Percentiles rank a stretch among this genome's conserved stretches.
These are phyloP conservation scores for Pleuronectes platessa DNA, from an alignment of 2,113 vertebrate species.

Conservation along the genomic window DNA sequence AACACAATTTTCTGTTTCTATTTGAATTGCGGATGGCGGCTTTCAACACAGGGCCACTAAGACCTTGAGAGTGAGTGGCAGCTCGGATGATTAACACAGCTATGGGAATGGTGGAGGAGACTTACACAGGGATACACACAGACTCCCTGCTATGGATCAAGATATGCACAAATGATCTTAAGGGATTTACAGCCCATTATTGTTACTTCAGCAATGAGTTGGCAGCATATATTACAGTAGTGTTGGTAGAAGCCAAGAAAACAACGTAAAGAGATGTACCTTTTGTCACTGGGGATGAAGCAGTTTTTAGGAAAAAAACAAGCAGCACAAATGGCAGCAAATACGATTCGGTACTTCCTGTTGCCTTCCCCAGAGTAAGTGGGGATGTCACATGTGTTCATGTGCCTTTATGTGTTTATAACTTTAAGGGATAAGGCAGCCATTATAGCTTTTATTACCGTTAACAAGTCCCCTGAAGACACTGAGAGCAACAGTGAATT, in stretches of 20 bases:
- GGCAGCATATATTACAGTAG: slow-evolving; percentile 34
- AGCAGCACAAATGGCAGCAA: not conserved
- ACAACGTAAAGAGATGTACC: slow-evolving; percentile 15
- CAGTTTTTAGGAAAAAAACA: not conserved
- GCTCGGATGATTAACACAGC: slow-evolving; percentile 74
- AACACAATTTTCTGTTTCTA: slow-evolving; percentile 58
- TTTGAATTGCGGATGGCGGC: slow-evolving; percentile 61
- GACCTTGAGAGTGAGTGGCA: slow-evolving; percentile 76
- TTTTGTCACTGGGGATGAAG: slow-evolving; percentile 2
- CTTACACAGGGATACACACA: slow-evolving; percentile 70
- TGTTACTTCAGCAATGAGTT: slow-evolving; percentile 57
- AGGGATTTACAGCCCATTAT: slow-evolving; percentile 74
- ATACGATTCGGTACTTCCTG: not conserved
- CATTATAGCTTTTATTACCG: not conserved
- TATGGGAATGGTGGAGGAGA: slow-evolving; percentile 61
- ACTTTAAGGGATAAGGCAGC: not conserved
- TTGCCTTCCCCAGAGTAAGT: not conserved
- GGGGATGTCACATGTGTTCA: not conserved
- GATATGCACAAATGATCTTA: slow-evolving; percentile 72
- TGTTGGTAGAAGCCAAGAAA: slow-evolving; percentile 10
- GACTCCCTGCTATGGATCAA: slow-evolving; percentile 61
- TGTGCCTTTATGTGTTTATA: slow-evolving; percentile 11
- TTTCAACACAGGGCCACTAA: slow-evolving; percentile 68
- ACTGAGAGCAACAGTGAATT: slow-evolving; percentile 1
- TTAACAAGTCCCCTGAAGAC: not conserved